A percentile compares a stretch with the other conserved stretches of the same genome.
Conservation (phyloP, 2,888 invertebrate species). For the Microctonus aethiopoides region DNA sequence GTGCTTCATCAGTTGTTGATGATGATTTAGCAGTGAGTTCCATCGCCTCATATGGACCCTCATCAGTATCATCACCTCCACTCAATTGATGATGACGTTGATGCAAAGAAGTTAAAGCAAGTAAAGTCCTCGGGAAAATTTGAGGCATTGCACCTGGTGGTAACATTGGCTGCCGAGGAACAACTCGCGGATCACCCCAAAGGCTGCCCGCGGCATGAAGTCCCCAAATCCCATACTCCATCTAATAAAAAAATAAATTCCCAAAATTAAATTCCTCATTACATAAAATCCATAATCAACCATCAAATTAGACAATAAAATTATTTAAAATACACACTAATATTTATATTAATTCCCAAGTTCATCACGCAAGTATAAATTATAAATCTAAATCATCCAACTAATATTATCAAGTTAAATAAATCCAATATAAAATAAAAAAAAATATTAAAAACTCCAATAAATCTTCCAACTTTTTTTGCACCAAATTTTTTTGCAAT, state of each 20-base stretch:
- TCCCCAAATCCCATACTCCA: conserved; percentile 67
- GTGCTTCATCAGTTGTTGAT: conserved; percentile 32
- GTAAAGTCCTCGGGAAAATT: conserved; percentile 57
- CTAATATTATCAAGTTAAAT: too few species aligned
- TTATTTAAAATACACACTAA: background rate
- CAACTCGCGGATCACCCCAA: conserved; percentile 63
- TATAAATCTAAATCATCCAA: too few species aligned
- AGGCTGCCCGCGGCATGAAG: conserved; percentile 63
- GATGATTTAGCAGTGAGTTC: conserved; percentile 56
- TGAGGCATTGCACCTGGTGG: conserved; percentile 52
- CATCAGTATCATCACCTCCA: conserved; percentile 38
- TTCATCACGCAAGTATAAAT: too few species aligned
- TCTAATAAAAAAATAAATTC: conserved; percentile 48
- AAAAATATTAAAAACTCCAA: too few species aligned
- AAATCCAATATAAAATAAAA: too few species aligned
- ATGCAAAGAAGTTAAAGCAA: conserved; percentile 59
- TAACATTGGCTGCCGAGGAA: conserved; percentile 60
- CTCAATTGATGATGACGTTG: conserved; percentile 49
- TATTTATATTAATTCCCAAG: background rate
- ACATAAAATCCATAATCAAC: too few species aligned
- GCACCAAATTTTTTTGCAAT: too few species aligned
- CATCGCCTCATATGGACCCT: conserved; percentile 55
- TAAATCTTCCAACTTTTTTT: too few species aligned
- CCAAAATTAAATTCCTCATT: background rate
- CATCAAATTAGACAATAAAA: too few species aligned